Conservation (phyloP, 2,113 vertebrate genomes). For the Falcunculus frontatus region DNA sequence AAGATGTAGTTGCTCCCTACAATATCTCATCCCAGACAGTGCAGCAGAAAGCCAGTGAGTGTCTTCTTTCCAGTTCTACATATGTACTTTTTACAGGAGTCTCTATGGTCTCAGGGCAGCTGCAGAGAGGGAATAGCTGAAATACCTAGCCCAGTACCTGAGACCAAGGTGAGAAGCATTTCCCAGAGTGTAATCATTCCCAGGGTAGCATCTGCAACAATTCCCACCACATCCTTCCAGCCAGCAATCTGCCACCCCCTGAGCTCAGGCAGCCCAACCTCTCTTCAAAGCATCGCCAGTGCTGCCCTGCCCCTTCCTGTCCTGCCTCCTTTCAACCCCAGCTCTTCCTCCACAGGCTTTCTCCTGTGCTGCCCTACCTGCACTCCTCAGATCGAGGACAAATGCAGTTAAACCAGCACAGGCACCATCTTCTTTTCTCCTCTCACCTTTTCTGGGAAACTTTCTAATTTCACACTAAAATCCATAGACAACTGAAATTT, state of each 20-base stretch:
- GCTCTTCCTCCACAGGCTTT: background rate
- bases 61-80: background rate
- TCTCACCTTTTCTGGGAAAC: background rate
- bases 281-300: background rate
- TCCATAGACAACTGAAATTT: background rate
- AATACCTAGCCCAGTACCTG: background rate
- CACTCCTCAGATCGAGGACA: background rate
- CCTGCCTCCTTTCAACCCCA: background rate
- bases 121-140: background rate
- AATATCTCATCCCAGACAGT: background rate
- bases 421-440: background rate
- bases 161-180: background rate
- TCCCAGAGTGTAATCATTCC: background rate
- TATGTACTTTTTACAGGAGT: background rate
- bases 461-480: background rate
- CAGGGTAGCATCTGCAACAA: background rate
- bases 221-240: background rate
- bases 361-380: accelerated
- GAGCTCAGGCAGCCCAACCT: background rate
- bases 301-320: background rate
- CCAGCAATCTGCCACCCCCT: background rate
- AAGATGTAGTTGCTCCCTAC: background rate
- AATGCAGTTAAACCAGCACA: background rate
- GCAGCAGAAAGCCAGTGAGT: background rate
- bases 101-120: background rate